These are phyloP conservation scores for Centruroides vittatus DNA, from an alignment of 1,140 invertebrate species.

Conservation along the genomic window DNA sequence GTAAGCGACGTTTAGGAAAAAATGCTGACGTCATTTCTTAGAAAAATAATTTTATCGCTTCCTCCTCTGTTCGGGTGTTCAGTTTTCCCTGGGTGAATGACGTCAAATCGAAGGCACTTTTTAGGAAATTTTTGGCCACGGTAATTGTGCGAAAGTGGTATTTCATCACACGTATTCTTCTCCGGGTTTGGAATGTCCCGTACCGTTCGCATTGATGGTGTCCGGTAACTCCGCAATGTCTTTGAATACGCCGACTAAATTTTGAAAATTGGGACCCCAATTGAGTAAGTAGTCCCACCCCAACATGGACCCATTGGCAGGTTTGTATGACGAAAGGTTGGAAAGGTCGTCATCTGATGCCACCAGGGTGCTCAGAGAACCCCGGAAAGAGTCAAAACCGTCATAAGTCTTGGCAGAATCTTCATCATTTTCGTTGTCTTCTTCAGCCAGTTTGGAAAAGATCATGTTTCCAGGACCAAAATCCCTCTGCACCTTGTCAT, in stretches of 20 bases:
- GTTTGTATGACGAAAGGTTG: slow-evolving; percentile 46
- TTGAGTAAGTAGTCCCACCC: slow-evolving; percentile 89
- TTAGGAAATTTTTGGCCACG: too few species aligned
- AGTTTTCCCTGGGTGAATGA: too few species aligned
- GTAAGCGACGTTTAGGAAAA: too few species aligned
- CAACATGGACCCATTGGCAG: slow-evolving; percentile 57
- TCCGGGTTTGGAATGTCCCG: slow-evolving; percentile 22
- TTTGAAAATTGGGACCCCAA: slow-evolving; percentile 92
- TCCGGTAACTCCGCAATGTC: slow-evolving; percentile 89
- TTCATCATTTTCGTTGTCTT: slow-evolving; percentile 34
- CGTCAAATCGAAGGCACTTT: too few species aligned
- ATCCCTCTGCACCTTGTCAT: slow-evolving; percentile 43
- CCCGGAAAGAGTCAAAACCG: slow-evolving; percentile 81
- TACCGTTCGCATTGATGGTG: slow-evolving; percentile 21
- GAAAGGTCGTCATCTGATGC: slow-evolving; percentile 75
- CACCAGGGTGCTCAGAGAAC: slow-evolving; percentile 79
- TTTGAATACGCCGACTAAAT: slow-evolving; percentile 85
- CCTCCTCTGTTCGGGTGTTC: too few species aligned
- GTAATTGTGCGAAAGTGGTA: too few species aligned
- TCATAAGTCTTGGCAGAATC: slow-evolving; percentile 47
- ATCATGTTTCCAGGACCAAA: slow-evolving; percentile 37
- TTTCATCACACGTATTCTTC: slow-evolving; percentile 25
- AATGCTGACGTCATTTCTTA: too few species aligned
- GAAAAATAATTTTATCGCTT: too few species aligned
- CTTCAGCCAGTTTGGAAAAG: slow-evolving; percentile 52